phyloP scores from a whole-genome alignment of 2,888 invertebrate genomes.

The Cantharis lateralis region DNA sequence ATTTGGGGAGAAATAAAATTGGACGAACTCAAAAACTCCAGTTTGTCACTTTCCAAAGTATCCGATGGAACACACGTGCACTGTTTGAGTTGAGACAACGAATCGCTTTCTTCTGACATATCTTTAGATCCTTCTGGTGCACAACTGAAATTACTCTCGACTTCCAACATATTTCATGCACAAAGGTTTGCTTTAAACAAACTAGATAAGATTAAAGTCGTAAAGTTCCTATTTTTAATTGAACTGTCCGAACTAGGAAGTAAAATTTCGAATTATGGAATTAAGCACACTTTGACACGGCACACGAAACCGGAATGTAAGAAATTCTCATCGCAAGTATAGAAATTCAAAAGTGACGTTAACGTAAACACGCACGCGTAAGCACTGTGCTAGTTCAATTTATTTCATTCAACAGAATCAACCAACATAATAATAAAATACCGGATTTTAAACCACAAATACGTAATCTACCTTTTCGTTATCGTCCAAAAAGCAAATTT shows the following conservation, averaged over 20 bases:
- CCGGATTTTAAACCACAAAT: background rate
- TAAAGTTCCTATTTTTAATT: background rate
- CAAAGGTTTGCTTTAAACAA: background rate
- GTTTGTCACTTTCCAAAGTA: background rate
- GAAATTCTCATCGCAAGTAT: background rate
- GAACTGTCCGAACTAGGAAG: background rate
- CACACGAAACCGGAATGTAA: background rate
- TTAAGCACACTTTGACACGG: background rate
- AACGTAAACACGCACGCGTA: conserved; percentile 31
- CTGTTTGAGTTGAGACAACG: background rate
- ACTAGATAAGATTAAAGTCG: background rate
- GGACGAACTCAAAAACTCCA: background rate
- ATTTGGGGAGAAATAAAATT: conserved; percentile 37
- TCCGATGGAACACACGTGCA: conserved; percentile 11
- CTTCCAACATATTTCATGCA: background rate
- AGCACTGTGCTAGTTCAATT: background rate
- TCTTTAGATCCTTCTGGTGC: background rate
- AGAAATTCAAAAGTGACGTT: conserved; percentile 34
- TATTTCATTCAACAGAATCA: background rate
- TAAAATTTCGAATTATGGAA: background rate
- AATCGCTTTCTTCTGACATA: background rate
- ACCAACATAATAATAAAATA: background rate
- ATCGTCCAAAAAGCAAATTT: background rate
- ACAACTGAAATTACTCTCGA: background rate
- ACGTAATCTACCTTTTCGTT: background rate